Evolutionary conservation across 35 echinoderm and acorn worm genomes (phyloP).

Genomic region (Lytechinus variegatus): DNA sequence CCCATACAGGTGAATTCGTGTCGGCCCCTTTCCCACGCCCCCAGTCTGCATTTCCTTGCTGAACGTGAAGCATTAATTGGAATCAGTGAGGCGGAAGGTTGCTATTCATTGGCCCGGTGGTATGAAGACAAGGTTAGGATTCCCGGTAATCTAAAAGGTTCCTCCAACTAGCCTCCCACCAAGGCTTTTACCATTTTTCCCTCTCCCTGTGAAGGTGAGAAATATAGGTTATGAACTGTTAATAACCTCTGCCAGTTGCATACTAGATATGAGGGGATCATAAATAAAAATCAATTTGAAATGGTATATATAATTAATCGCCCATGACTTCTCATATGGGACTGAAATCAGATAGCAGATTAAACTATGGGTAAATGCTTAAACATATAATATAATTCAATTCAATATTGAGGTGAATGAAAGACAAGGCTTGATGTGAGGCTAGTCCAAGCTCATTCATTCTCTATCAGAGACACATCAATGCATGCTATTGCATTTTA

Average conservation of each 20-base stretch:
- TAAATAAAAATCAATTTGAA: background rate
- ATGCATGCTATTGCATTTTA: slow-evolving; percentile 20
- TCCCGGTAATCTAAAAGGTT: background rate
- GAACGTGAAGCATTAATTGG: background rate
- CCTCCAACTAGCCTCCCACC: background rate
- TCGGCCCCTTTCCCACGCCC: slow-evolving; percentile 2
- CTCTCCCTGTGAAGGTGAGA: background rate
- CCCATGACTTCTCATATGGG: background rate
- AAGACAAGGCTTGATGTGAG: background rate
- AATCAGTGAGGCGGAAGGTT: slow-evolving; percentile 24
- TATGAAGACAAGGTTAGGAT: slow-evolving; percentile 2
- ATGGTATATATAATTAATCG: background rate
- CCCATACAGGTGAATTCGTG: slow-evolving; percentile 1
- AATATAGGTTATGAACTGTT: background rate
- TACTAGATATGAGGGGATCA: too few species aligned
- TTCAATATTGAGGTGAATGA: background rate
- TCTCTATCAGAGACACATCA: background rate
- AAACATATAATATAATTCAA: too few species aligned
- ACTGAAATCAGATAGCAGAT: background rate
- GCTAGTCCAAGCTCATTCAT: background rate
- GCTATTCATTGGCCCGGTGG: slow-evolving; percentile 26
- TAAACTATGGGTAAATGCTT: too few species aligned
- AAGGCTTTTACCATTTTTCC: background rate
- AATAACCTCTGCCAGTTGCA: background rate
- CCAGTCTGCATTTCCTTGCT: background rate